Evolutionary conservation across 2,888 invertebrate species (phyloP).

Genomic region (Venusia cambrica): DNA sequence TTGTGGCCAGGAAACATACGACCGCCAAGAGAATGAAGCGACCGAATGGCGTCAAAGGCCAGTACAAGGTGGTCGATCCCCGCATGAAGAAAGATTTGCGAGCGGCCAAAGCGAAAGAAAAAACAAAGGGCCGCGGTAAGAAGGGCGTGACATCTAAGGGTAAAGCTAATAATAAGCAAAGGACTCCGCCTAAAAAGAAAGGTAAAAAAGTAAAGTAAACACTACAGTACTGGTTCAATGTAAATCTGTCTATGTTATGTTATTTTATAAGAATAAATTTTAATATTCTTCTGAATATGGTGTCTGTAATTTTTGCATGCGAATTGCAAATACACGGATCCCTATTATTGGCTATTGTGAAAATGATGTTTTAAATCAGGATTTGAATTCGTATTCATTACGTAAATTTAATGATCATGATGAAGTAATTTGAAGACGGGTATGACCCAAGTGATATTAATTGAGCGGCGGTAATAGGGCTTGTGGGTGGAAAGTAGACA

Average conservation of each 20-base stretch:
- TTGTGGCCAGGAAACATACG: conserved; percentile 94
- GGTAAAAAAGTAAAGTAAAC: conserved; percentile 52
- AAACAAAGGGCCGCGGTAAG: conserved; percentile 76
- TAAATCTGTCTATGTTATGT: conserved; percentile 8
- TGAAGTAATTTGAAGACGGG: conserved; percentile 1
- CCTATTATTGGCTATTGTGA: too few relatives aligned
- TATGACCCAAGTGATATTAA: conserved; percentile 15
- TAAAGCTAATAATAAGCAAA: conserved; percentile 38
- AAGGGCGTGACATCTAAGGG: conserved; percentile 43
- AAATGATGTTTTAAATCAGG: too few relatives aligned
- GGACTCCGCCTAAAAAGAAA: conserved; percentile 48
- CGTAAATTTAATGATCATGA: not conserved
- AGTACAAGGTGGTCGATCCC: conserved; percentile 96
- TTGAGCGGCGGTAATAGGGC: conserved; percentile 33
- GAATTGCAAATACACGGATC: too few relatives aligned
- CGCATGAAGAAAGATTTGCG: conserved; percentile 97
- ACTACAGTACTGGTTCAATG: conserved; percentile 7
- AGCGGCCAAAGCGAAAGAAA: conserved; percentile 83
- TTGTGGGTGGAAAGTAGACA: conserved; percentile 37
- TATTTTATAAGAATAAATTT: conserved; percentile 19
- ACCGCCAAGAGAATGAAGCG: conserved; percentile 88
- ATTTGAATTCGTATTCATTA: too few relatives aligned
- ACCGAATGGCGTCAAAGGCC: conserved; percentile 94
- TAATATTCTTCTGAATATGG: not conserved
- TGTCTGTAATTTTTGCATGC: too few relatives aligned